Base-by-base conservation (phyloP, 1,140 invertebrate species). In the Drosophila prosaltans region DNA sequence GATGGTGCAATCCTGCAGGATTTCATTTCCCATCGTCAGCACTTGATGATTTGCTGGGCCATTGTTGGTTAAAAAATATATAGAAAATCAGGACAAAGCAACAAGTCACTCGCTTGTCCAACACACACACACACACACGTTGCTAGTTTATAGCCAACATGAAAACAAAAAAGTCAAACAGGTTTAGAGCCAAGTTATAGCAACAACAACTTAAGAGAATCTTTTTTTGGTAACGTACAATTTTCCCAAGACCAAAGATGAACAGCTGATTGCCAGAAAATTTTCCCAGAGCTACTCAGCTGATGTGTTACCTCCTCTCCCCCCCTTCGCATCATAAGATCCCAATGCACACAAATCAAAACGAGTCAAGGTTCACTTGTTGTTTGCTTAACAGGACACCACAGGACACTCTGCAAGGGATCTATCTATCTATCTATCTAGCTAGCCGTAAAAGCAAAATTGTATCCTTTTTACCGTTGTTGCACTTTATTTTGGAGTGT, bases 101-200 rank as follows among this genome's bases (percentile, higher is more conserved):
- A 63, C 80, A 65, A 65, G 30, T 43, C 74, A 73, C 64, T 71
- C 58, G 70, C 60, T 65, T 48, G 54, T 58, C 43, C 63, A 84
- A 68, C 72, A 81, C 45, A 77, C 78, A 85, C 72, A 72, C 39
- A 55, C 70, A 78, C 55, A 65, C 75, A 72, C 64, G 70, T 55
- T 64, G 55, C 55, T 65, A 79, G 73, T 72, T 67, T 68, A 63
- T 77, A 72, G 68, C 62, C 68, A 70, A 60, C 58, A 45, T 45
- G 63, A 79, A 86, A 67, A 90, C 89, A 72, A 81, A 89, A 89
- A 81, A 89, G 84, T 89, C 84, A 89, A 89, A 89, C 84, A 89
- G 84, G 84, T 89, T 89, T 89, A 89, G 62, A 51, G 16, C 16
- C 32, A 54, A 48, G 36, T 41, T 41, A 28, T n/a, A 39, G 9